These are phyloP conservation scores for Phytoseiulus persimilis DNA, from an alignment of 2,888 invertebrate genomes.

Conservation along the genomic window DNA sequence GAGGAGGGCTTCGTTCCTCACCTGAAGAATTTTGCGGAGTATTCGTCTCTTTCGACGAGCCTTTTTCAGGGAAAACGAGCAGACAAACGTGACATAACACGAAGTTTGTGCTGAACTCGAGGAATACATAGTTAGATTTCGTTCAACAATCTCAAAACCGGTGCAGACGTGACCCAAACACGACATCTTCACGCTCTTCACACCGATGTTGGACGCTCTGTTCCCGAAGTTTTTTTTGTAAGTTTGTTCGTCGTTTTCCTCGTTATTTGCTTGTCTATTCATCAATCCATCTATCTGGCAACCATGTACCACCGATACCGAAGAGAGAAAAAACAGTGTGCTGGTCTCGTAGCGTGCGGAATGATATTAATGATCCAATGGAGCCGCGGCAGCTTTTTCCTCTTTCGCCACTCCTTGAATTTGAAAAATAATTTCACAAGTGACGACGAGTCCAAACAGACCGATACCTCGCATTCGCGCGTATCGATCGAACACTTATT, in stretches of 20 bases:
- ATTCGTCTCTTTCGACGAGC: too few relatives aligned
- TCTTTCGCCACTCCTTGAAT: background rate
- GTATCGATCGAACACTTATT: too few relatives aligned
- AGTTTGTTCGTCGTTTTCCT: background rate
- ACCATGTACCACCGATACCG: background rate
- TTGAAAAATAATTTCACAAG: background rate
- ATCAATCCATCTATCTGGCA: background rate
- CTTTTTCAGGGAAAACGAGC: too few relatives aligned
- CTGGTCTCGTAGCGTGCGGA: background rate
- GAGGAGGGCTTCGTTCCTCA: too few relatives aligned
- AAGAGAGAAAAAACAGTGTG: background rate
- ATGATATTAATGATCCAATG: background rate
- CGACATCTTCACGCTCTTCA: background rate
- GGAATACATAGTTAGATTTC: background rate
- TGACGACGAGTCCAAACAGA: background rate
- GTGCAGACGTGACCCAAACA: background rate
- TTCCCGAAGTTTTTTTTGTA: background rate
- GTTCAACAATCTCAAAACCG: background rate
- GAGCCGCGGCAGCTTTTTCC: background rate
- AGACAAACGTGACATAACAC: background rate
- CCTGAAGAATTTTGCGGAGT: too few relatives aligned
- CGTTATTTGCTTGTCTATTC: background rate
- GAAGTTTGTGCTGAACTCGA: background rate
- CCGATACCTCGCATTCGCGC: background rate
- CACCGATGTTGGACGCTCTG: background rate